Base-by-base conservation (phyloP, 2,797 vertebrate genomes). In the Leptatherina wallacei region DNA sequence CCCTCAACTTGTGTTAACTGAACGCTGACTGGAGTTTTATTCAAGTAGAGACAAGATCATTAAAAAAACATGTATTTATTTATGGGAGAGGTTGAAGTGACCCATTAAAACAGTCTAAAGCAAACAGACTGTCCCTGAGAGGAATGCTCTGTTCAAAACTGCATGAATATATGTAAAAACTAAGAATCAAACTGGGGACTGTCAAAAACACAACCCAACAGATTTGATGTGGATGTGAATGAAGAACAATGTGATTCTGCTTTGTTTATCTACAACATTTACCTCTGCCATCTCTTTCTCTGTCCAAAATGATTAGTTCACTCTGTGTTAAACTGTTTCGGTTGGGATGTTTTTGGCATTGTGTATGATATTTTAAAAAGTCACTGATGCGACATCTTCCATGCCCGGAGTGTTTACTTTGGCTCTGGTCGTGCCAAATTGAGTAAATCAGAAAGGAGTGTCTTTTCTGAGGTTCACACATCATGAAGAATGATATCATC, bases 331-430 rank as follows among this genome's bases (percentile, higher is more conserved):
- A 14, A 35, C 9, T 6, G 32, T 32, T 58, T 49, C 2, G 20
- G 49, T 22, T 24, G 18, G 47, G 47, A 0, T 4, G 18, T 20
- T 27, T 36, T 32, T n/a, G 32, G 22, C 38, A 24, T n/a, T 38
- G 51, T 22, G 55, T 44, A 20, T 32, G 56, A 66, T 42, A 1
- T 54, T 33, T 6, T 14, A 22, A 18, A 44, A 44, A 20, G 42
- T 44, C n/a, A 8, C 10, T 67, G 5, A 60, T 64, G 42, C 20
- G 35, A 22, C 30, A 13, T 55, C 47, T 54, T 42, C n/a, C 47
- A 42, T 64, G 73, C 54, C 24, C 60, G 59, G 29, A n/a, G 38
- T 61, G 12, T 52, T 61, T n/a, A 61, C 20, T 42, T 54, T 59
- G 2, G 27, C 47, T 54, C 47, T 60, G 44, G 20, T 51, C 13